Conservation (phyloP, 2,797 vertebrate species). For the Steatocranus sp. region DNA sequence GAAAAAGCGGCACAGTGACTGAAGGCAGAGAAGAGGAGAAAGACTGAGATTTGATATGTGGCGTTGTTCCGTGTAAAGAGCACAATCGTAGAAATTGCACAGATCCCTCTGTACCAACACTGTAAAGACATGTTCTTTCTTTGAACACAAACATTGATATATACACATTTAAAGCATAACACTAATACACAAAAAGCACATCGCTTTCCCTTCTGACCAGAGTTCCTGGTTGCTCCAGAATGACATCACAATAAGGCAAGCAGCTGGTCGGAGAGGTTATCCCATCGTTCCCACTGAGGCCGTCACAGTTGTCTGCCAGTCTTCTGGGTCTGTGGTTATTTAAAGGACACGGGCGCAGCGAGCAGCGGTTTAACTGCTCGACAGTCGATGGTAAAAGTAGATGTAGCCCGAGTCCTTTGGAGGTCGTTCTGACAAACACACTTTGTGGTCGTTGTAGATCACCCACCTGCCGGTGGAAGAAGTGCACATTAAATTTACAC, state of each 20-base stretch:
- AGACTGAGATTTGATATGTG: constrained; percentile 52
- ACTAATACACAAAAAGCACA: constrained; percentile 59
- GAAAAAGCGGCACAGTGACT: constrained; percentile 53
- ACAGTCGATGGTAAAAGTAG: constrained; percentile 96
- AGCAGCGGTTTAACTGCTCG: constrained; percentile 80
- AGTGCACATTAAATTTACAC: not conserved
- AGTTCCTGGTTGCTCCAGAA: constrained; percentile 47
- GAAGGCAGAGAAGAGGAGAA: constrained; percentile 58
- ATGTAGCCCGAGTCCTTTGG: constrained; percentile 98
- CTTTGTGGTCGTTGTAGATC: constrained; percentile 98
- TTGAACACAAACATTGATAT: constrained; percentile 35
- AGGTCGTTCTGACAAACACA: constrained; percentile 95
- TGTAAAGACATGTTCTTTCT: constrained; percentile 11
- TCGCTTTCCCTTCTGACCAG: constrained; percentile 55
- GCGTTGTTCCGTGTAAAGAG: constrained; percentile 33
- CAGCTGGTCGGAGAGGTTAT: constrained; percentile 65
- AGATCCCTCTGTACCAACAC: constrained; percentile 50
- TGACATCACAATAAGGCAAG: constrained; percentile 47
- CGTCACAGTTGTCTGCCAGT: constrained; percentile 51
- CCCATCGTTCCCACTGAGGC: constrained; percentile 53
- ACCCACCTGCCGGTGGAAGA: constrained; percentile 83
- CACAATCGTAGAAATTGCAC: constrained; percentile 68
- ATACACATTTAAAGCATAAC: constrained; percentile 53
- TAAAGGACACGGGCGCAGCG: constrained; percentile 49
- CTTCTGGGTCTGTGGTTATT: constrained; percentile 71